Conservation (phyloP, 35 echinoderm and acorn worm species). For the Strongylocentrotus purpuratus region DNA sequence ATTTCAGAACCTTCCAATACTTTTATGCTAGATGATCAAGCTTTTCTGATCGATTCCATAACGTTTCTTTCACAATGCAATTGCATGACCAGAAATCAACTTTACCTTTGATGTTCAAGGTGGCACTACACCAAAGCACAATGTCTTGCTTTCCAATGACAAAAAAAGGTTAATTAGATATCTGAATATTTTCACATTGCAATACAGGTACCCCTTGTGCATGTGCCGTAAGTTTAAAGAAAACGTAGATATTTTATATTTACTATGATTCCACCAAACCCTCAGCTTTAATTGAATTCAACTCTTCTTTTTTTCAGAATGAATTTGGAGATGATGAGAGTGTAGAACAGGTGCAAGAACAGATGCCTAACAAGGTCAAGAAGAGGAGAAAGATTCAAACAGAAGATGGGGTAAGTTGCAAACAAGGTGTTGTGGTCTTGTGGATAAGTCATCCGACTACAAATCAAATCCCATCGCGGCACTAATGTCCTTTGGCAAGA, state of each 20-base stretch:
- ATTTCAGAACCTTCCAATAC: too few species aligned
- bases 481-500: too few species aligned
- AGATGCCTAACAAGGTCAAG: slow-evolving; percentile 96
- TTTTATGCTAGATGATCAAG: too few species aligned
- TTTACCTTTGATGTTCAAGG: neutral
- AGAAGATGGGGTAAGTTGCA: slow-evolving; percentile 92
- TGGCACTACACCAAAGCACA: neutral
- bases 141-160: neutral
- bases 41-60: too few species aligned
- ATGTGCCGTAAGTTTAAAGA: neutral
- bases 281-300: neutral
- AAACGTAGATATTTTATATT: neutral
- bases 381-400: slow-evolving; percentile 96
- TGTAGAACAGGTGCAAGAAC: slow-evolving; percentile 71
- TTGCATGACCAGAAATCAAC: too few species aligned
- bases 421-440: neutral
- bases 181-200: too few species aligned
- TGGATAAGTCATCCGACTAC: too few species aligned
- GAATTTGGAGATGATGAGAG: slow-evolving; percentile 93
- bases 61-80: too few species aligned
- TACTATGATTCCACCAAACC: too few species aligned
- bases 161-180: too few species aligned
- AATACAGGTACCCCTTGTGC: too few species aligned
- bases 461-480: too few species aligned
- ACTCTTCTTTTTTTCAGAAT: slow-evolving; percentile 53